Conservation (phyloP, 2,113 vertebrate species). For the Lepidiolamprologus cunningtoni region DNA sequence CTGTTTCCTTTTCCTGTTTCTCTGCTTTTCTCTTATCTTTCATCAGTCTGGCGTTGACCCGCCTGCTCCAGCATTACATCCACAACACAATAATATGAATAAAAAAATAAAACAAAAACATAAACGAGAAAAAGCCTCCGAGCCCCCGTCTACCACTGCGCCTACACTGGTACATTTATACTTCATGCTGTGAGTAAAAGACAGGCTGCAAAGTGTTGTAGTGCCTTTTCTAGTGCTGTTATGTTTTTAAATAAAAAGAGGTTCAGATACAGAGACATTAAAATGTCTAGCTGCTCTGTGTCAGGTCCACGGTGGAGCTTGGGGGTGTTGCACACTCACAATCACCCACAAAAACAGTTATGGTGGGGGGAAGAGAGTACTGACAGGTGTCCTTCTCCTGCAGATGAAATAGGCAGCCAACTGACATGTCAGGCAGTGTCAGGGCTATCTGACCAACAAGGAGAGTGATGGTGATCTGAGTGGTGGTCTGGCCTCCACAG, state of each 20-base stretch:
- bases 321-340: neutral
- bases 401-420: fast-evolving
- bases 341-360: neutral
- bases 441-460: neutral
- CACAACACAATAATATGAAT: neutral
- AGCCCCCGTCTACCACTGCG: neutral
- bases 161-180: neutral
- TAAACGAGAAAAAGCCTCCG: neutral
- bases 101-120: neutral
- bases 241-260: neutral
- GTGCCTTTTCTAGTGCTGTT: neutral
- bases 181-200: neutral
- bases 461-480: neutral
- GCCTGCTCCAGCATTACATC: neutral
- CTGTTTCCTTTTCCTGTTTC: neutral
- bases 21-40: neutral
- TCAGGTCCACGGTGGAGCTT: neutral
- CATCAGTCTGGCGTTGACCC: neutral
- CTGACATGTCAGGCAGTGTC: neutral
- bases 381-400: neutral
- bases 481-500: neutral
- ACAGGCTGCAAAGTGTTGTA: fast-evolving
- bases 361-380: neutral
- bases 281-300: neutral
- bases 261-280: neutral